A percentile compares a stretch with the other conserved stretches of the same genome.
These are phyloP conservation scores for Rostratula benghalensis DNA, from an alignment of 2,113 vertebrate genomes.

Conservation along the genomic window DNA sequence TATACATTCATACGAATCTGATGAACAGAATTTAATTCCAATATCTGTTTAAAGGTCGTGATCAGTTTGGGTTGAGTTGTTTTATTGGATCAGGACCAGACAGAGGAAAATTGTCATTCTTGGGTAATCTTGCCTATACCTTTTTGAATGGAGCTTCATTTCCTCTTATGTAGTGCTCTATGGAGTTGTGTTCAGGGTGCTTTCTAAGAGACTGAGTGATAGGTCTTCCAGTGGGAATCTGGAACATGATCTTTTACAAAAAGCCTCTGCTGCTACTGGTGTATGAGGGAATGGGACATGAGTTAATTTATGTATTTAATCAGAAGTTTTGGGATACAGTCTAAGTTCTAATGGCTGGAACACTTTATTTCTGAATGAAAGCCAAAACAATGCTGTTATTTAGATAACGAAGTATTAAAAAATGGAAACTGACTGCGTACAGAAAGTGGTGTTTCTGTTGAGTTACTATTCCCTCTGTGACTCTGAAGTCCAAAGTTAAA, in stretches of 20 bases:
- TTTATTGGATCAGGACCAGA: background rate
- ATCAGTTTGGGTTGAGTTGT: background rate
- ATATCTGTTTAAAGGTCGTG: background rate
- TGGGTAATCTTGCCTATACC: background rate
- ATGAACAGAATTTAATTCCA: background rate
- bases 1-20: background rate
- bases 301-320: background rate
- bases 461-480: background rate
- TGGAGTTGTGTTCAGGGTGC: background rate
- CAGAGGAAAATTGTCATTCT: background rate
- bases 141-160: background rate
- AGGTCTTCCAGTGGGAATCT: background rate
- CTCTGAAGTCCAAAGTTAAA: conserved; percentile 54
- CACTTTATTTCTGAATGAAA: background rate
- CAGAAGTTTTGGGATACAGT: background rate
- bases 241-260: background rate
- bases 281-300: background rate
- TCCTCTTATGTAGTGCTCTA: background rate
- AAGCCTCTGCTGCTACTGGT: background rate
- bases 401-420: background rate
- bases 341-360: background rate
- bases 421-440: background rate
- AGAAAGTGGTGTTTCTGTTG: background rate
- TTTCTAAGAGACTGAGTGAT: background rate
- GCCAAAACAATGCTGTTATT: background rate